Percentiles rank a stretch among this genome's conserved stretches.
Evolutionary conservation across 2,797 vertebrate species (phyloP).

Genomic region (Cephalopachus bancanus): DNA sequence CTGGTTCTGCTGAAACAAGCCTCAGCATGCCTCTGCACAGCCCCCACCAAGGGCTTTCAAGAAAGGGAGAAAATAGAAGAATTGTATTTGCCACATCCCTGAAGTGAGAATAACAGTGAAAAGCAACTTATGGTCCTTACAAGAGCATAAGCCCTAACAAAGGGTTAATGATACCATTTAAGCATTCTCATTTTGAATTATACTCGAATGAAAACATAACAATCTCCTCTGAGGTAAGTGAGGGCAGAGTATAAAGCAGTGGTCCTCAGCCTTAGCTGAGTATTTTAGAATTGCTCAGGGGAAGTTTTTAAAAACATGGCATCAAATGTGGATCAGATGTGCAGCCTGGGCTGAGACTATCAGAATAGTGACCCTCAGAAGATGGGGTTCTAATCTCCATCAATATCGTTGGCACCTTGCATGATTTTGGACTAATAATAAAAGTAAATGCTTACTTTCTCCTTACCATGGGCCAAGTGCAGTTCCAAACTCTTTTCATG

Average conservation of each 20-base stretch:
- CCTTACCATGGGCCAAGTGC: not conserved
- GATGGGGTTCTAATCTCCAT: not conserved
- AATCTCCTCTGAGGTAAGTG: not conserved
- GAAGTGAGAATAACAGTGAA: not conserved
- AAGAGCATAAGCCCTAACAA: not conserved
- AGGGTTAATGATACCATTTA: not conserved
- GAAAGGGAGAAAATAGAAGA: constrained; percentile 26
- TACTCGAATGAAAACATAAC: not conserved
- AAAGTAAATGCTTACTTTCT: not conserved
- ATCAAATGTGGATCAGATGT: not conserved
- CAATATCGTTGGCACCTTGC: fast-evolving
- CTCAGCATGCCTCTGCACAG: constrained; percentile 77
- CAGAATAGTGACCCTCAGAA: not conserved
- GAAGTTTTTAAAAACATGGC: not conserved
- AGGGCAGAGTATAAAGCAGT: no score
- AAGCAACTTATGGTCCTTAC: not conserved
- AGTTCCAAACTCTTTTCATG: not conserved
- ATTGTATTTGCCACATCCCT: constrained; percentile 17
- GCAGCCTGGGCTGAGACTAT: not conserved
- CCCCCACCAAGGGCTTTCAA: constrained; percentile 26
- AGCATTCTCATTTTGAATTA: not conserved
- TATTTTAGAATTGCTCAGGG: not conserved
- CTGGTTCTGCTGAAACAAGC: constrained; percentile 82
- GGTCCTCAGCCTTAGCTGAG: not conserved
- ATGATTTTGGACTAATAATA: not conserved